Base-by-base conservation (phyloP, 2,113 vertebrate genomes). In the Gavialis gangeticus region DNA sequence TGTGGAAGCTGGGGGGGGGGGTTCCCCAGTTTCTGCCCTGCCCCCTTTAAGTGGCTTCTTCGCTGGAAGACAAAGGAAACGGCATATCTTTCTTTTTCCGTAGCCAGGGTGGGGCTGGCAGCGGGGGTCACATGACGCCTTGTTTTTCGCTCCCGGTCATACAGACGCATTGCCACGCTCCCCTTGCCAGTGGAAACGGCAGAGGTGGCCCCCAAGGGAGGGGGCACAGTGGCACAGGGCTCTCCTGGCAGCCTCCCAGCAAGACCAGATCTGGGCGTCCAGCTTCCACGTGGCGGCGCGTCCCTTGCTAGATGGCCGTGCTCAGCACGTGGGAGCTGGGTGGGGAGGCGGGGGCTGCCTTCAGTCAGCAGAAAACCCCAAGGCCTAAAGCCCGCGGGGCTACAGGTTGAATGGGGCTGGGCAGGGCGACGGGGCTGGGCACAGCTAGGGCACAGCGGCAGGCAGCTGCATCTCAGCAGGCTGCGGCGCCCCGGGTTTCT, bases 21-120 rank as follows among this genome's bases (percentile, higher is more conserved):
- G 14, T 56, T 5, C 1, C 22, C 25, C 28, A 2, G 37, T 57
- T 15, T 14, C 4, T 37, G 66, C 22, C 28, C 55, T 0, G 0
- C 19, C 55, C 55, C 81, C 46, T 83, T 71, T 83, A 83, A 83
- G 64, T 25, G 64, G 54, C 28, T n/a, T 54, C n/a, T 54, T 56
- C 46, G 22, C n/a, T 64, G 2, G n/a, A 66, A n/a, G 73, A 62
- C 1, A 0, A n/a, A 54, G 87, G 86, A 71, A 55, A n/a, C 4
- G 0, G 37, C 0, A 0, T 0, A 0, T 4, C 4, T 37, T 27
- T 59, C 1, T 54, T 17, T 84, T 59, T 59, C 79, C 2, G 2
- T 0, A 1, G 54, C 1, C 64, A 83, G 75, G 73, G 85, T 64
- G 91, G 88, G 79, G 88, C 55, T 22, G 80, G 0, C 5, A 81